phyloP scores from a whole-genome alignment of 64 coral and sea anemone species.

The Pachyseris speciosa region DNA sequence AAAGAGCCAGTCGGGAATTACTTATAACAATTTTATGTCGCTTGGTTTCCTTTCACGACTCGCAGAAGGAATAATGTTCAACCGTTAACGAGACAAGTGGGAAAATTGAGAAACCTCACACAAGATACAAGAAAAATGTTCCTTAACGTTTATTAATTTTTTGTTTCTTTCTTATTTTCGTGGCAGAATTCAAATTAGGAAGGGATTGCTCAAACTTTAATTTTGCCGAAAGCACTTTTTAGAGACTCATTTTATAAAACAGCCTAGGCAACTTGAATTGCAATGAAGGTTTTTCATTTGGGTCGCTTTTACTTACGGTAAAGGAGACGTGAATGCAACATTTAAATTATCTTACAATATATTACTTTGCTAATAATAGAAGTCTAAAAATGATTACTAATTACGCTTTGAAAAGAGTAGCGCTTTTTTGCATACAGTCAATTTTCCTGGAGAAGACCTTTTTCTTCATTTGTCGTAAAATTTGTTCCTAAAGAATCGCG shows the following conservation, averaged over 20 bases:
- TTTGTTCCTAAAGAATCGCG: constrained; percentile 55
- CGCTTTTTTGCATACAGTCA: constrained; percentile 16
- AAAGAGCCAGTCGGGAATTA: neutral
- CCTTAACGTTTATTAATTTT: neutral
- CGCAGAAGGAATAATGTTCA: neutral
- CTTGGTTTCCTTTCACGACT: neutral
- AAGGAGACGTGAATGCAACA: constrained; percentile 31
- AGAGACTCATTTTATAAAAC: constrained; percentile 14
- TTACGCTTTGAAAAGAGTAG: constrained; percentile 49
- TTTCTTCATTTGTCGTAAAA: constrained; percentile 7
- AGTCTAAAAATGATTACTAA: constrained; percentile 52
- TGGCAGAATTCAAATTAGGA: neutral
- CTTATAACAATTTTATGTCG: neutral
- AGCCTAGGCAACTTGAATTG: neutral
- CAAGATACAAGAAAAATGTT: neutral
- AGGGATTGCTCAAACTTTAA: neutral
- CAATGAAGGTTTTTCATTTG: neutral
- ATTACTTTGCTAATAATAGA: constrained; percentile 66
- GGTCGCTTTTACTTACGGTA: constrained; percentile 33
- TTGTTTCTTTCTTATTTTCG: neutral
- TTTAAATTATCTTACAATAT: constrained; percentile 59
- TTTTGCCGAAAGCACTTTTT: neutral
- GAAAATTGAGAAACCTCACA: neutral
- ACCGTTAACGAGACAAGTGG: constrained; percentile 14
- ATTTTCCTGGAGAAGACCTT: constrained; percentile 10